Conservation (phyloP, 2,113 vertebrate genomes). For the Pipra filicauda region DNA sequence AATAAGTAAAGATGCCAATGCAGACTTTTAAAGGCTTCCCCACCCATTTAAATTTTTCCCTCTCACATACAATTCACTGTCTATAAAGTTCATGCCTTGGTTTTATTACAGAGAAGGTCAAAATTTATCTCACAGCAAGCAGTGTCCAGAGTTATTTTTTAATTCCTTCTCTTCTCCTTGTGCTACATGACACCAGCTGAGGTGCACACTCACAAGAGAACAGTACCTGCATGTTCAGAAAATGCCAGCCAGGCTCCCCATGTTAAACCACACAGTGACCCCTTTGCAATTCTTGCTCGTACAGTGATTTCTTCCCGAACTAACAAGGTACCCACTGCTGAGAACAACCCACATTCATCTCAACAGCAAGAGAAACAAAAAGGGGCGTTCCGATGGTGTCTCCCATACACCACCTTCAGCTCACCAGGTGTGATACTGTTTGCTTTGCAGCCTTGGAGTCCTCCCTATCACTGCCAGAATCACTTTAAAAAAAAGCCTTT, state of each 20-base stretch:
- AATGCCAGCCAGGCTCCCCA: not conserved
- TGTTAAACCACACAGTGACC: not conserved
- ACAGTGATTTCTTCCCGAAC: not conserved
- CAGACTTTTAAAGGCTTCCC: not conserved
- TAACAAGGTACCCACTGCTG: not conserved
- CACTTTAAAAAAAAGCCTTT: not conserved
- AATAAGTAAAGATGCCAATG: constrained; percentile 21
- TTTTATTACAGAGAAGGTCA: not conserved
- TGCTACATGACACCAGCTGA: not conserved
- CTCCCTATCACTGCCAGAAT: not conserved
- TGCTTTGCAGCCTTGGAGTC: not conserved
- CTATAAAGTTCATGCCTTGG: not conserved
- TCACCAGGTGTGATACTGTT: not conserved
- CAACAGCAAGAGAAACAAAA: not conserved
- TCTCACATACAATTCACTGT: not conserved
- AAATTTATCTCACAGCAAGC: not conserved
- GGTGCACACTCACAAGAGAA: not conserved
- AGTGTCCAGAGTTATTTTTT: not conserved
- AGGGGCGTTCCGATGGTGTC: not conserved
- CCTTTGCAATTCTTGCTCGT: not conserved
- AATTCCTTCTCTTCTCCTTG: not conserved
- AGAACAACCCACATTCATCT: not conserved
- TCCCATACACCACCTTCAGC: not conserved
- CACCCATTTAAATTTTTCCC: not conserved
- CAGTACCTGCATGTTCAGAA: not conserved